Conservation (phyloP, 2,797 vertebrate species). For the Darevskia nairensis region DNA sequence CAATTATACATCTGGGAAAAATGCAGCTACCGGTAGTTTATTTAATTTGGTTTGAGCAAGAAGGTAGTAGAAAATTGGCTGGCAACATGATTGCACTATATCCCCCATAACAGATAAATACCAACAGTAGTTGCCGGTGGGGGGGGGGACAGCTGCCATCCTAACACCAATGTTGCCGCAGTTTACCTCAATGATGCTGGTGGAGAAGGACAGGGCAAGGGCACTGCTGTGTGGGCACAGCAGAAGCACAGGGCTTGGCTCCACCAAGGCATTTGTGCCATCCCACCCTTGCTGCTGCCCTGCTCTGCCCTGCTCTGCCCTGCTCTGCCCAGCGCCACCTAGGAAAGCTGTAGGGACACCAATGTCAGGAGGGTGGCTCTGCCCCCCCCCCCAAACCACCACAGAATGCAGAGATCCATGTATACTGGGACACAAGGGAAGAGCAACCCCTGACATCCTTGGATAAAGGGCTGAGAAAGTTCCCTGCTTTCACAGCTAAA, state of each 20-base stretch:
- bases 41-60: slow-evolving; percentile 11
- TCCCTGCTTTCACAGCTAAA: neutral
- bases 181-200: too few relatives aligned
- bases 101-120: neutral
- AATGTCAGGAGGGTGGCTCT: too few relatives aligned
- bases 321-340: too few relatives aligned
- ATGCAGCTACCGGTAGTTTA: slow-evolving; percentile 25
- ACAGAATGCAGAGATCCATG: neutral
- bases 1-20: slow-evolving; percentile 40
- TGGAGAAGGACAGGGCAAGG: neutral
- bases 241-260: neutral
- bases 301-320: too few relatives aligned
- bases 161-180: too few relatives aligned
- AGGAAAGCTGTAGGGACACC: too few relatives aligned
- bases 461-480: neutral
- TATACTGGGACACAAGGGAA: neutral
- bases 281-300: too few relatives aligned
- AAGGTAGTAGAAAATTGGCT: neutral
- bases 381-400: too few relatives aligned
- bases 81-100: neutral
- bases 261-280: neutral
- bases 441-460: neutral
- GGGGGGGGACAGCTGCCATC: too few relatives aligned
- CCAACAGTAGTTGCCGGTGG: neutral
- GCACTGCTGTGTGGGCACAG: neutral